Evolutionary conservation across 2,113 vertebrate genomes (phyloP).

Genomic region (Glaucidium brasilianum): DNA sequence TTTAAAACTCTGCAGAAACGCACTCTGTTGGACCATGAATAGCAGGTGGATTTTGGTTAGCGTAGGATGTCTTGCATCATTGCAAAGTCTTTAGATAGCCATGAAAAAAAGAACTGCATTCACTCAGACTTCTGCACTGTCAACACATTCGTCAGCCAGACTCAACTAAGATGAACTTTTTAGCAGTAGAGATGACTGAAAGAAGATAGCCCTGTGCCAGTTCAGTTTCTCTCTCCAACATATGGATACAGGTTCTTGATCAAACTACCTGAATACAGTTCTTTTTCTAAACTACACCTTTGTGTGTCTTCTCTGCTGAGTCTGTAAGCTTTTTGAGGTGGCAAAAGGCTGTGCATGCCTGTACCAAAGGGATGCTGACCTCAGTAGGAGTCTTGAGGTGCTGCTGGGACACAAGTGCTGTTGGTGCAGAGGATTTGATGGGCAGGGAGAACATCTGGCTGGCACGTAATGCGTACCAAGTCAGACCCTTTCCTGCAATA

Average conservation of each 20-base stretch:
- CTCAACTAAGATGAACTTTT: not conserved
- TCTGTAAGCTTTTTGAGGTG: not conserved
- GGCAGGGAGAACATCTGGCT: constrained; percentile 12
- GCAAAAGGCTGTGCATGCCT: accelerated
- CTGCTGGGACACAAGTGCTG: not conserved
- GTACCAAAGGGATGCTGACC: not conserved
- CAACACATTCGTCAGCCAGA: not conserved
- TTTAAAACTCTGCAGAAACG: not conserved
- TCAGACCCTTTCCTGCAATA: not conserved
- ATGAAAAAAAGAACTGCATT: not conserved
- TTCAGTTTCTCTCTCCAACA: accelerated
- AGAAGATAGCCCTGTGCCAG: not conserved
- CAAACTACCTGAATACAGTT: not conserved
- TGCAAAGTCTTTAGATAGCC: not conserved
- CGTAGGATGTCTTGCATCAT: not conserved
- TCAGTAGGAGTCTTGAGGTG: not conserved
- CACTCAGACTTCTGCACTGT: not conserved
- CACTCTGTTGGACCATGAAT: not conserved
- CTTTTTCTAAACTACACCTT: not conserved
- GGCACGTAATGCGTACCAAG: not conserved
- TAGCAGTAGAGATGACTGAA: not conserved
- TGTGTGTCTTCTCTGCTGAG: not conserved
- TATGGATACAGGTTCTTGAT: not conserved
- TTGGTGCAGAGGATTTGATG: not conserved
- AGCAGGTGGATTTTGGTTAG: not conserved